Evolutionary conservation across 1,140 invertebrate species (phyloP), one percentile per base, ranked within the genome.

Genomic region (Nasonia vitripennis): DNA sequence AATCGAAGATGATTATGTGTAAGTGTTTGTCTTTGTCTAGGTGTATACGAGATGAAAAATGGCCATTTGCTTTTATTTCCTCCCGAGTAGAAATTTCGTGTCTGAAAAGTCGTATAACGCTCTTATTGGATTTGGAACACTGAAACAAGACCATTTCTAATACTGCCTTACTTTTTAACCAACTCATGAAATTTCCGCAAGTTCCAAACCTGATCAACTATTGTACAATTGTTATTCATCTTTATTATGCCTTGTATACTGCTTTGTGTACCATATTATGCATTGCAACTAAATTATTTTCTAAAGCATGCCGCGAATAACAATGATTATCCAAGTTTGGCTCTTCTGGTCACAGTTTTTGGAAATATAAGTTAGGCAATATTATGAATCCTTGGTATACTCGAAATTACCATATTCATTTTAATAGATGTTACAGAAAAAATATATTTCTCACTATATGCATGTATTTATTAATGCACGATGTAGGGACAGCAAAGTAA

Each of bases 41-140:
- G 55, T 62, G 55, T 62, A 82, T 78, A 70, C 55, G 55, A 10
- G 84, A 86, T 86, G 80, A 78, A 86, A 81, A 82, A 86, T 82
- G 74, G n/a, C 74, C 34, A 31, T 78, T 81, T 67, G 31, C 10
- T 68, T 74, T 81, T 68, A 12, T 85, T 85, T 55, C n/a, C 14
- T 48, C 62, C 79, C 74, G 62, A 78, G 84, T 86, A 78, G 80
- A 86, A 86, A 81, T 82, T 84, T 70, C 9, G 34, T 55, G 10
- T 41, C 37, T 48, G 12, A 78, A 78, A 68, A 67, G n/a, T 14
- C 17, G 27, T 27, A 27, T 31, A 11, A 77, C 10, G 68, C 17
- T 55, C 37, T 41, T 74, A 14, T 62, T 34, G 10, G 27, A 12
- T 81, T 82, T 34, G 27, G n/a, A 82, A 74, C 7, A n/a, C 12